phyloP scores from a whole-genome alignment of 2,888 invertebrate species.

The Axea sp. region DNA sequence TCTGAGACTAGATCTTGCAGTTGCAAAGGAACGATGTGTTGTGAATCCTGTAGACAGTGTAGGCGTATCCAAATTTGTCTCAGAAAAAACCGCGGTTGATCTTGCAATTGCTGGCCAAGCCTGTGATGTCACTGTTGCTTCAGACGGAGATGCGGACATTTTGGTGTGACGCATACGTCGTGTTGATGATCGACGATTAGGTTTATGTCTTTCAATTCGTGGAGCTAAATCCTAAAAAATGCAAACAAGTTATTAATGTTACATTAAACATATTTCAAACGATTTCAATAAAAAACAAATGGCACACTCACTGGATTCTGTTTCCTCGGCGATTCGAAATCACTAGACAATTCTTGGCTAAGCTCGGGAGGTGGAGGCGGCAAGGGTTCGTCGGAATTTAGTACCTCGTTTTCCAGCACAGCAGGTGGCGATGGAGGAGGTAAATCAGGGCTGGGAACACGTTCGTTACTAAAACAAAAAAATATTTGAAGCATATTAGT shows the following conservation, averaged over 20 bases:
- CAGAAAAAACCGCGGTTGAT: conserved; percentile 63
- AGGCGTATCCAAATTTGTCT: conserved; percentile 69
- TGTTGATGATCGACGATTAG: conserved; percentile 72
- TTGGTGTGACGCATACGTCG: conserved; percentile 72
- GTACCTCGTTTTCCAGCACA: conserved; percentile 82
- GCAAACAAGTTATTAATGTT: conserved; percentile 1
- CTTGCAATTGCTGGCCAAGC: conserved; percentile 66
- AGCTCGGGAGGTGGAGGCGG: conserved; percentile 84
- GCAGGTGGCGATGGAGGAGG: conserved; percentile 84
- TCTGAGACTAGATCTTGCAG: conserved; percentile 78
- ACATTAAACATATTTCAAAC: too few species aligned
- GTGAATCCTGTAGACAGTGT: conserved; percentile 68
- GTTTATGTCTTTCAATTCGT: conserved; percentile 69
- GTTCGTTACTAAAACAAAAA: conserved; percentile 74
- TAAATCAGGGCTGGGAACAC: conserved; percentile 82
- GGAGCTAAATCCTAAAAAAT: conserved; percentile 37
- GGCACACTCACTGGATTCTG: conserved; percentile 61
- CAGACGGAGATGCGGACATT: conserved; percentile 56
- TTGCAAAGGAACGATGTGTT: conserved; percentile 73
- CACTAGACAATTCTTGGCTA: conserved; percentile 59
- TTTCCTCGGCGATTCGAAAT: conserved; percentile 67
- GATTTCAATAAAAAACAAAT: too few species aligned
- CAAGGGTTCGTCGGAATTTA: conserved; percentile 83
- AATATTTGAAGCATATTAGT: conserved; percentile 22
- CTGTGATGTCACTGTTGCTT: conserved; percentile 64